Percentiles rank a stretch among this genome's conserved stretches.
These are phyloP conservation scores for Artibeus lituratus DNA, from an alignment of 2,797 vertebrate species.

Conservation along the genomic window DNA sequence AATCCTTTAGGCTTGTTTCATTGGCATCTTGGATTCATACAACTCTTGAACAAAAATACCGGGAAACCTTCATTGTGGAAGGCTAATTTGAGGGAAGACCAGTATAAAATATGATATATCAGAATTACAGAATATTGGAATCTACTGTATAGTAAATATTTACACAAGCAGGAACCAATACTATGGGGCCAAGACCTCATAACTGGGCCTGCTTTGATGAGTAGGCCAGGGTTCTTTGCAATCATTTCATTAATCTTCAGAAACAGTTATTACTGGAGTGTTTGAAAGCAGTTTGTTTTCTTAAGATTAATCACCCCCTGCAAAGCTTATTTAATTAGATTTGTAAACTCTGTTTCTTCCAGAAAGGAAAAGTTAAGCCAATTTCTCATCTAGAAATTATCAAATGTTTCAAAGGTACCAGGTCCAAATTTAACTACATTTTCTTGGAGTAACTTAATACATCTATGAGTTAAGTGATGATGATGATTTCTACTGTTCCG, in stretches of 20 bases:
- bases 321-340: conserved; percentile 72
- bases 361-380: conserved; percentile 55
- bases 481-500: conserved; percentile 23
- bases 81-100: conserved; percentile 6
- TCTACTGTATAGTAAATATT: conserved; percentile 31
- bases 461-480: conserved; percentile 28
- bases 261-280: conserved; percentile 65
- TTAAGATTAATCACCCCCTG: conserved; percentile 75
- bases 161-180: conserved; percentile 15
- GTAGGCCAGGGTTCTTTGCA: conserved; percentile 55
- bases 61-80: background rate
- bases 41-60: conserved; percentile 25
- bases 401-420: conserved; percentile 36
- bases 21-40: background rate
- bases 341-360: conserved; percentile 54
- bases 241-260: conserved; percentile 71
- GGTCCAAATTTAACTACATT: conserved; percentile 44
- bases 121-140: background rate
- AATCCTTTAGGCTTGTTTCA: background rate
- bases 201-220: conserved; percentile 52
- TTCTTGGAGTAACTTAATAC: conserved; percentile 43
- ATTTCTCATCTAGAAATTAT: conserved; percentile 44
- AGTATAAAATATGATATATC: background rate
- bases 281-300: conserved; percentile 73
- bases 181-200: background rate